A percentile compares a stretch with the other conserved stretches of the same genome.
These are phyloP conservation scores for Acronicta leporina DNA, from an alignment of 2,888 invertebrate genomes.

Conservation along the genomic window DNA sequence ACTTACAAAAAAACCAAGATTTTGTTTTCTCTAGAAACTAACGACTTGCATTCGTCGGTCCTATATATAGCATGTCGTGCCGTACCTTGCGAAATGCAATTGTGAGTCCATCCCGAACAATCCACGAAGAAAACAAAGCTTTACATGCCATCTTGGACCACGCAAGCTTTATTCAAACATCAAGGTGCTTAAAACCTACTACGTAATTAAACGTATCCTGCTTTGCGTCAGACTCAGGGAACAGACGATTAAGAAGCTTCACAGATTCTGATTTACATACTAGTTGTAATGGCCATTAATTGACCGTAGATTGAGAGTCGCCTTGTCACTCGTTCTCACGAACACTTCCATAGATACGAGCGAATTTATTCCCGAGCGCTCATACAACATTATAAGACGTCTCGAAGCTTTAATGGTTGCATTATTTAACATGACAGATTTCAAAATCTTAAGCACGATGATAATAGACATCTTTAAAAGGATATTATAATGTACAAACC, in stretches of 20 bases:
- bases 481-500: slow-evolving; percentile 18
- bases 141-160: slow-evolving; percentile 58
- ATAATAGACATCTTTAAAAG: slow-evolving; percentile 19
- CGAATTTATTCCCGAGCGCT: slow-evolving; percentile 30
- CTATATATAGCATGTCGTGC: slow-evolving; percentile 51
- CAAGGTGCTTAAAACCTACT: slow-evolving; percentile 69
- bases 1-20: slow-evolving; percentile 64
- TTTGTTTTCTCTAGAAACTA: slow-evolving; percentile 62
- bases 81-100: slow-evolving; percentile 48
- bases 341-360: slow-evolving; percentile 29
- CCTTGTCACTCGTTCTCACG: slow-evolving; percentile 46
- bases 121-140: slow-evolving; percentile 61
- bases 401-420: slow-evolving; percentile 21
- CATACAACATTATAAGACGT: slow-evolving; percentile 12
- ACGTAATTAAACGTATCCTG: slow-evolving; percentile 68
- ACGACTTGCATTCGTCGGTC: slow-evolving; percentile 57
- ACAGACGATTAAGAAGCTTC: slow-evolving; percentile 48
- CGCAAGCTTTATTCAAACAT: slow-evolving; percentile 60
- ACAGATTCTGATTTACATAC: slow-evolving; percentile 64
- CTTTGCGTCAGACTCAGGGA: slow-evolving; percentile 33
- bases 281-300: slow-evolving; percentile 61
- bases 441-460: slow-evolving; percentile 3
- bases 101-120: slow-evolving; percentile 53
- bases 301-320: slow-evolving; percentile 55
- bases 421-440: slow-evolving; percentile 25